phyloP scores from a whole-genome alignment of 2,797 vertebrate species.

The Diplodus sargus region DNA sequence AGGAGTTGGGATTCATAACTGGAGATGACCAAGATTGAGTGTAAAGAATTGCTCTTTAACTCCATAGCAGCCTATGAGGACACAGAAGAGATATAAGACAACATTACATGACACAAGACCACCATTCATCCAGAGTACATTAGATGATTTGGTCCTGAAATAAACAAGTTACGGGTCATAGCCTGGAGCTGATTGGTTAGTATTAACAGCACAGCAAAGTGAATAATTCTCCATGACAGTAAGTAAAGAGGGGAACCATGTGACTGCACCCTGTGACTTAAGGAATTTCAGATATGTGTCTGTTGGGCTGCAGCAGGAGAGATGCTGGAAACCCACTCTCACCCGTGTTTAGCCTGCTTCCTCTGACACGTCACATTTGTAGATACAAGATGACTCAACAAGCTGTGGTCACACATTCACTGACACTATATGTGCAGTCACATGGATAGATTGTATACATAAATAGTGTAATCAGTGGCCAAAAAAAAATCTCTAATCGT shows the following conservation, averaged over 20 bases:
- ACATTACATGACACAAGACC: background rate
- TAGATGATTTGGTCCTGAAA: background rate
- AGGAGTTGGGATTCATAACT: slow-evolving; percentile 65
- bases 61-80: slow-evolving; percentile 55
- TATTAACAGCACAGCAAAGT: slow-evolving; percentile 24
- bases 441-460: background rate
- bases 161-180: background rate
- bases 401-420: background rate
- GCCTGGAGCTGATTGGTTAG: background rate
- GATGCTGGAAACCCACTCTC: background rate
- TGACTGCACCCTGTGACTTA: slow-evolving; percentile 69
- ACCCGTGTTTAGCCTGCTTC: background rate
- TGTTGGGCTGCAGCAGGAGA: slow-evolving; percentile 9
- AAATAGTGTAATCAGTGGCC: no score
- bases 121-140: no score
- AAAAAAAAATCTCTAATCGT: no score
- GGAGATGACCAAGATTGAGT: slow-evolving; percentile 14
- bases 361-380: background rate
- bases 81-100: background rate
- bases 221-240: slow-evolving; percentile 38
- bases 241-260: slow-evolving; percentile 43
- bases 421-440: background rate
- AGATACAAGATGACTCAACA: background rate
- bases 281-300: slow-evolving; percentile 64
- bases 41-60: slow-evolving; percentile 32